Evolutionary conservation across 2,113 vertebrate genomes (phyloP), one percentile per base, ranked within the genome.

Genomic region (Tenrec ecaudatus): DNA sequence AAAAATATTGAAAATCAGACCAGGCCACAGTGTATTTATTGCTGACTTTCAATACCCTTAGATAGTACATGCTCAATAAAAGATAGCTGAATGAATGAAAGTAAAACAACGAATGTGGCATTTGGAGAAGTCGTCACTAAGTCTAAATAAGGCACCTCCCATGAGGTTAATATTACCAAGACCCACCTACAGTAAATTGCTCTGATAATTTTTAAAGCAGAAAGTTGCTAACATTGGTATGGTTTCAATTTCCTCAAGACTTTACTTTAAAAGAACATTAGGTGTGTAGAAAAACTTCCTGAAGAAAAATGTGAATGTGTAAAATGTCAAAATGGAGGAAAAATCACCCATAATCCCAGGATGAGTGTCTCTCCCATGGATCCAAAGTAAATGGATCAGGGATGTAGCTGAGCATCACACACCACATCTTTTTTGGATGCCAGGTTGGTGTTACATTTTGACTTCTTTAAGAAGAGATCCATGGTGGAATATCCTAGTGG

Each of bases 121-220:
- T 64, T 90, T 91, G 77, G n/a, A 90, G 47, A 93, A 23, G 31
- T 40, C 88, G 79, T 90, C 68, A 88, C 68, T 29, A 90, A 85
- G 85, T 88, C 60, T 82, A 69, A 93, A 69, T 71, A 78, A 89
- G 75, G 38, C 64, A 68, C 9, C 33, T 8, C 12, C 58, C 38
- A 77, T n/a, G 40, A 86, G 6, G 12, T 33, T 77, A 81, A 53
- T 62, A 80, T 80, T 6, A 17, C 47, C 29, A 57, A 88, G 20
- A 76, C 10, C 62, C 11, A 12, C 40, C 23, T 77, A 22, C n/a
- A 47, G 79, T 73, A 71, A 94, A 4, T 22, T 68, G 66, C 83
- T 89, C 33, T 73, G 29, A 78, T 27, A 57, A 79, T 79, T 73
- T 92, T 43, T 82, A 71, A 75, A 79, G 47, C 7, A 64, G 27